Evolutionary conservation across 2,888 invertebrate genomes (phyloP), one percentile per base, ranked within the genome.

Genomic region (Calameuta filiformis): DNA sequence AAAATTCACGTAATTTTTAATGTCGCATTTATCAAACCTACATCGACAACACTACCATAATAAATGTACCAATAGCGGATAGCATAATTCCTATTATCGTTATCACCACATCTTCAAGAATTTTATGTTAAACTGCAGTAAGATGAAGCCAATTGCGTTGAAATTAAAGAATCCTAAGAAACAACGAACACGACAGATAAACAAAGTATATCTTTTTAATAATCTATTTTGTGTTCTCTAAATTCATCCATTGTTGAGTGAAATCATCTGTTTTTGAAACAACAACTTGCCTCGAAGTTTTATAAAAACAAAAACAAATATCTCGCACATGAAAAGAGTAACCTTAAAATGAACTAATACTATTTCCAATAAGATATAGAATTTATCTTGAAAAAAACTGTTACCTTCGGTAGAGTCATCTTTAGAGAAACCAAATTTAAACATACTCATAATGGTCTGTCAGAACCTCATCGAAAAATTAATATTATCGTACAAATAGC

Each of bases 371-470:
- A 71, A 68, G n/a, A 56, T 35, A 35, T 31, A 35, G 12, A 35
- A 34, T 31, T 40, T 76, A 23, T 37, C 4, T 23, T 35, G 11
- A 76, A 31, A 35, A n/a, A n/a, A 35, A 69, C 73, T 40, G 4
- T 73, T 78, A 77, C 78, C 80, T 75, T 76, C 71, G n/a, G 23
- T n/a, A 12, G 56, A 75, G 4, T 80, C 69, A 71, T 74, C 71
- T 11, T 71, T 56, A 12, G 81, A 81, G 56, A 85, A 85, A 68
- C 82, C 82, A 74, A 85, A 85, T 76, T 79, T 84, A 35, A 85
- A 85, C 85, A 85, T 85, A 56, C 40, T 56, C 23, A 56, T 56
- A 56, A 56, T 9, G 23, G 9, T 23, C 23, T 56, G 6, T 56
- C 23, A 56, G 6, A 56, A 23, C 9, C 23, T 23, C 23, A 56